phyloP scores from a whole-genome alignment of 1,140 invertebrate species.

The Drosophila cardini region DNA sequence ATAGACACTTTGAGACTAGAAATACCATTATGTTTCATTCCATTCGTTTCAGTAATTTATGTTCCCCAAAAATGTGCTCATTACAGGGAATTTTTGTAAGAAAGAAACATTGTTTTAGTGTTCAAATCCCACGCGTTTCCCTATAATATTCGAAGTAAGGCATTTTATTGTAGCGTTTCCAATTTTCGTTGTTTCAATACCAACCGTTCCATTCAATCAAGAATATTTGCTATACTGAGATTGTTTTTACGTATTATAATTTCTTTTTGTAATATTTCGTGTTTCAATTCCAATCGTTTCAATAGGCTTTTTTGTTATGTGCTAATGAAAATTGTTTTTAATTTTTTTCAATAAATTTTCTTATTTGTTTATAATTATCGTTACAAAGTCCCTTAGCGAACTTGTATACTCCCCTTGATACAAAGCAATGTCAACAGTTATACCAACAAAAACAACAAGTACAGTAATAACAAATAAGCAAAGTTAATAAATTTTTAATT shows the following conservation, averaged over 20 bases:
- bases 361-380: background rate
- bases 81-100: too few relatives aligned
- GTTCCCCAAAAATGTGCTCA: too few relatives aligned
- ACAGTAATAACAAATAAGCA: slow-evolving; percentile 12
- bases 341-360: background rate
- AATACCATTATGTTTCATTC: too few relatives aligned
- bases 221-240: too few relatives aligned
- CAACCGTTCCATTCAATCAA: background rate
- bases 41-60: too few relatives aligned
- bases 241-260: too few relatives aligned
- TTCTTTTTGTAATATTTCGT: too few relatives aligned
- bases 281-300: background rate
- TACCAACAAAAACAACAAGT: background rate
- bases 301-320: background rate
- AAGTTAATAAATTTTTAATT: slow-evolving; percentile 65
- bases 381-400: background rate
- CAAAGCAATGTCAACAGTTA: background rate
- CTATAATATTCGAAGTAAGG: too few relatives aligned
- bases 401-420: background rate
- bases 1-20: too few relatives aligned
- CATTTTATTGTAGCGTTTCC: too few relatives aligned
- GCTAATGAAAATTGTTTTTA: too few relatives aligned
- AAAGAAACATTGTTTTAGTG: too few relatives aligned
- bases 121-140: background rate
- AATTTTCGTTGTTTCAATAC: background rate